Evolutionary conservation across 2,113 vertebrate genomes (phyloP), one percentile per base, ranked within the genome.

Genomic region (Prochilodus magdalenae): DNA sequence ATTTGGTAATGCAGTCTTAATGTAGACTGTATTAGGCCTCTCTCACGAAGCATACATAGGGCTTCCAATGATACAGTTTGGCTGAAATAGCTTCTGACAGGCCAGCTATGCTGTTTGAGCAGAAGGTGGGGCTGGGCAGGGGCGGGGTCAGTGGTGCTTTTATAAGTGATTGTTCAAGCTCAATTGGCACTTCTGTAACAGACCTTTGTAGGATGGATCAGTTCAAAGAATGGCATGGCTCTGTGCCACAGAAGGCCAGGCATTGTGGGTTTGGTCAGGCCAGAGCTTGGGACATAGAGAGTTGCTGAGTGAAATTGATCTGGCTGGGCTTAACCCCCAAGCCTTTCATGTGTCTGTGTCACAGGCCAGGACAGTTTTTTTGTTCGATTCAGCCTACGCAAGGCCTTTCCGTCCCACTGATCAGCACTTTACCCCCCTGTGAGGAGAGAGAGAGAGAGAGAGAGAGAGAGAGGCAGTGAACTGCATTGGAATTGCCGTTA

Each of bases 371-470:
- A 72, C 71, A 85, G 70, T 87, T 70, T 90, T 44, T 91, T 90
- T 91, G 89, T 88, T 47, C 82, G 83, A 90, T 88, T 90, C 74
- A 88, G 93, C 92, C 84, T 84, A 92, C 76, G 62, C 76, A 83
- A 73, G 86, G 87, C 78, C 87, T 92, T 92, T 94, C 79, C 80
- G 88, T 82, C 80, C 77, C 82, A 84, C 84, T 75, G 75, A 88
- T 95, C 93, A 95, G 93, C 94, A 93, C 83, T 94, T 91, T 93
- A 84, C 79, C 77, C 83, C 53, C 67, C 84, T 84, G 85, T 6
- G 63, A 69, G 33, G 89, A 75, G 66, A 88, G 82, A 88, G 84
- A 66, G 62, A 85, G 84, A 88, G 84, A 66, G 62, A 85, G 84
- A n/a, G 89, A 75, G 66, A 88, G 82, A 88, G 84, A 66, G 62